Evolutionary conservation across 2,113 vertebrate species (phyloP).

Genomic region (Erinaceus europaeus): DNA sequence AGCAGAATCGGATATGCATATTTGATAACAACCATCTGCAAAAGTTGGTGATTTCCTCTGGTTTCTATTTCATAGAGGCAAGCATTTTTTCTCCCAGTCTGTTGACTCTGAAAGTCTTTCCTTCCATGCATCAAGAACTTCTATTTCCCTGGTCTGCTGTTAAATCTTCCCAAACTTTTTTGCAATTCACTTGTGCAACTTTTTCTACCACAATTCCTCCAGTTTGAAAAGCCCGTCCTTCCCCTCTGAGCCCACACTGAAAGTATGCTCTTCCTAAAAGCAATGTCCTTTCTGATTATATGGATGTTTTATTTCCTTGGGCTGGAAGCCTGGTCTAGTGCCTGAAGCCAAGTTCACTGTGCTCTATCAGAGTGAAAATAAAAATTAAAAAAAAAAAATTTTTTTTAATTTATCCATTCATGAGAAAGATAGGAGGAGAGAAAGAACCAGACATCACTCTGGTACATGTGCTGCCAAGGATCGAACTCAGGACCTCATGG

Average conservation of each 20-base stretch:
- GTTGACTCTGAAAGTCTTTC: slow-evolving; percentile 22
- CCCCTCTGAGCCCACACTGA: neutral
- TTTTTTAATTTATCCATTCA: too few relatives aligned
- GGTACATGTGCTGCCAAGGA: too few relatives aligned
- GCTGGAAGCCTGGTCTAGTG: slow-evolving; percentile 12
- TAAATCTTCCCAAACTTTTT: neutral
- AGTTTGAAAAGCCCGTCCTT: slow-evolving; percentile 3
- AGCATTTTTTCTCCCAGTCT: slow-evolving; percentile 14
- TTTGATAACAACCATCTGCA: slow-evolving; percentile 1
- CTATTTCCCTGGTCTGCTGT: neutral
- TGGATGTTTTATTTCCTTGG: slow-evolving; percentile 25
- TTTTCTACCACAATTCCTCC: slow-evolving; percentile 18
- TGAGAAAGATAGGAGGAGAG: too few relatives aligned
- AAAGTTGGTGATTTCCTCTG: slow-evolving; percentile 15
- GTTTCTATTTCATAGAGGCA: slow-evolving; percentile 21
- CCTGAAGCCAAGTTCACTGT: slow-evolving; percentile 27
- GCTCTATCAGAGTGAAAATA: neutral
- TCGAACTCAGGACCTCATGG: too few relatives aligned
- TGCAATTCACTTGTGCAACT: neutral
- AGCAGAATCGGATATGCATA: neutral
- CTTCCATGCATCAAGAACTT: neutral
- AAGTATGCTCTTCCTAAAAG: neutral
- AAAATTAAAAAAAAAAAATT: too few relatives aligned
- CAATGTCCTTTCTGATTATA: slow-evolving; percentile 14
- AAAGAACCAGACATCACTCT: too few relatives aligned